phyloP scores from a whole-genome alignment of 2,797 vertebrate species.

The Notolepis coatsorum region DNA sequence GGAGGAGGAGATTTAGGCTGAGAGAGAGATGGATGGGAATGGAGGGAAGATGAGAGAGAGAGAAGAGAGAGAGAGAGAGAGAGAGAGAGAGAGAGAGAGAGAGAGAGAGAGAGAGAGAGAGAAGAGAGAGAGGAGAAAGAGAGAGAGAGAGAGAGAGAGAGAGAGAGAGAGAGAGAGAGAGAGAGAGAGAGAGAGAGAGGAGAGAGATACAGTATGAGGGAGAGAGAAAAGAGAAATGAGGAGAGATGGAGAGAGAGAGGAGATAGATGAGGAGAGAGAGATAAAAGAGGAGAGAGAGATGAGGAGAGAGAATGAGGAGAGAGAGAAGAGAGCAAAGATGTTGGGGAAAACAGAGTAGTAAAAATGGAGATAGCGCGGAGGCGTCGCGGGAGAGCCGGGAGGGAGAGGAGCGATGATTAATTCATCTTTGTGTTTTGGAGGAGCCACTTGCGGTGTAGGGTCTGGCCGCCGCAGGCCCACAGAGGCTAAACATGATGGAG shows the following conservation, averaged over 20 bases:
- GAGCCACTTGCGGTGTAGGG: slow-evolving; percentile 15
- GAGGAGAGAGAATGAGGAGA: slow-evolving; percentile 49
- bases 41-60: not conserved
- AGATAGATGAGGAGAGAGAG: no score
- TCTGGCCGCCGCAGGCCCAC: slow-evolving; percentile 35
- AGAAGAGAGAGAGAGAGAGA: not conserved
- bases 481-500: slow-evolving; percentile 53
- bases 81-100: not conserved
- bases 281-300: not conserved
- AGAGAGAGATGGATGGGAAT: slow-evolving; percentile 26
- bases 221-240: not conserved
- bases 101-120: slow-evolving; percentile 1
- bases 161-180: slow-evolving; percentile 15
- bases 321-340: slow-evolving; percentile 11
- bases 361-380: not conserved
- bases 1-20: slow-evolving; percentile 31
- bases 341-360: not conserved
- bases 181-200: not conserved
- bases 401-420: slow-evolving; percentile 72
- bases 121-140: slow-evolving; percentile 22
- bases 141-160: slow-evolving; percentile 16
- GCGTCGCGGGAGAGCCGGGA: not conserved
- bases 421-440: slow-evolving; percentile 68
- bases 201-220: not conserved
- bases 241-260: no score